These are phyloP conservation scores for Artibeus lituratus DNA, from an alignment of 2,797 vertebrate genomes.

Conservation along the genomic window DNA sequence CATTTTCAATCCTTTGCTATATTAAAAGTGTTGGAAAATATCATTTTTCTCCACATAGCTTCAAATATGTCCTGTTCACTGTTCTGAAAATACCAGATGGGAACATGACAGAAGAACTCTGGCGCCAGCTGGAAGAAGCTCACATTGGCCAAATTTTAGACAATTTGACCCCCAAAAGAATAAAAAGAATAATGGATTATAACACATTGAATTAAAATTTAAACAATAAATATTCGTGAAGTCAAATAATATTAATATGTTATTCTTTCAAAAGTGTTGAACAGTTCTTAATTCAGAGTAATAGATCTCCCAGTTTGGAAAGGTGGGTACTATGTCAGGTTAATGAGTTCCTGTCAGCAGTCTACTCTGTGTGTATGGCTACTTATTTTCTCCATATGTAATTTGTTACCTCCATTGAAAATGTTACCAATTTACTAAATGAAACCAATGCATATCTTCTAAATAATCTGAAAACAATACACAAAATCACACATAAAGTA, in stretches of 20 bases:
- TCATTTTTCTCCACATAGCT: conserved; percentile 1
- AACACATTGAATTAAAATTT: conserved; percentile 5
- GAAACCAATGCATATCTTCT: neutral
- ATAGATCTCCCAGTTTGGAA: neutral
- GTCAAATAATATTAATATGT: neutral
- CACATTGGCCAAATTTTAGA: conserved; percentile 9
- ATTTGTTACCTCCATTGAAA: neutral
- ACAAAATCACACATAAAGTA: neutral
- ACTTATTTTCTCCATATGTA: neutral
- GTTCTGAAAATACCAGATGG: conserved; percentile 65
- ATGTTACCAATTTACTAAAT: neutral
- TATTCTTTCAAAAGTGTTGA: neutral
- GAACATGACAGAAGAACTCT: conserved; percentile 35
- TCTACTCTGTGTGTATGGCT: neutral
- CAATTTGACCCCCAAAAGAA: conserved; percentile 37
- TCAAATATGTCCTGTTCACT: conserved; percentile 50
- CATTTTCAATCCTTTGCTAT: conserved; percentile 44
- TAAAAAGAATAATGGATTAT: neutral
- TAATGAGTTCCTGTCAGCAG: neutral
- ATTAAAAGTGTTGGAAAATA: conserved; percentile 43
- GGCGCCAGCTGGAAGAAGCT: conserved; percentile 36
- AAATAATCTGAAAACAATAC: neutral
- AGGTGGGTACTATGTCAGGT: neutral
- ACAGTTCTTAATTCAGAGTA: neutral
- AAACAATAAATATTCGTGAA: neutral